Conservation (phyloP, 2,113 vertebrate genomes). For the Desmodus rotundus region DNA sequence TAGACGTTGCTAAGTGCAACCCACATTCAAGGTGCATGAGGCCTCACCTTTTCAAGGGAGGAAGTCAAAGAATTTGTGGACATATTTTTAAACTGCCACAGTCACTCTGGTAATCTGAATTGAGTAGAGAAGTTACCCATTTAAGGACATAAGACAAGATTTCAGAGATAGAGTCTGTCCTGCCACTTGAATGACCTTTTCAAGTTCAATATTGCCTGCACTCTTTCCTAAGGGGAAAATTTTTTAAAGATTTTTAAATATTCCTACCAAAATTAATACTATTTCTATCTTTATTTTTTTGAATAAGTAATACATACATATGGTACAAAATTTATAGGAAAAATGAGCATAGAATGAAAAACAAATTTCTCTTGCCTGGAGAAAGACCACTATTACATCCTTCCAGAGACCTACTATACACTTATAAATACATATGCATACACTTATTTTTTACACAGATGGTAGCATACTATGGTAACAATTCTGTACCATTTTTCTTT, state of each 20-base stretch:
- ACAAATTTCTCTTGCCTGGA: not conserved
- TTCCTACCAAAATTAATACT: not conserved
- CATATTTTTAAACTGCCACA: not conserved
- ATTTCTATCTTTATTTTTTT: not conserved
- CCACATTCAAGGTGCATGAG: not conserved
- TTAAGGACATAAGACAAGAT: not conserved
- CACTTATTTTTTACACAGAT: not conserved
- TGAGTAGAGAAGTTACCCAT: not conserved
- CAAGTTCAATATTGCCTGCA: not conserved
- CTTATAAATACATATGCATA: not conserved
- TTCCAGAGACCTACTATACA: not conserved
- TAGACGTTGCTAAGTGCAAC: not conserved
- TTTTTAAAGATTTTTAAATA: not conserved
- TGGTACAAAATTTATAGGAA: not conserved
- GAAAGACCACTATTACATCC: not conserved
- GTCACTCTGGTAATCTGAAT: not conserved
- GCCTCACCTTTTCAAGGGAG: not conserved
- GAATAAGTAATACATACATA: not conserved
- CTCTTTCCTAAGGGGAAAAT: not conserved
- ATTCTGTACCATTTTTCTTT: not conserved
- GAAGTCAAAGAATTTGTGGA: not conserved
- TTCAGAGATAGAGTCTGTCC: not conserved
- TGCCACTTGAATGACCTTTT: not conserved
- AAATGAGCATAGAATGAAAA: slow-evolving; percentile 6
- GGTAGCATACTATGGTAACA: not conserved